Base-by-base conservation (phyloP, 2,113 vertebrate species). In the Recurvirostra avosetta region DNA sequence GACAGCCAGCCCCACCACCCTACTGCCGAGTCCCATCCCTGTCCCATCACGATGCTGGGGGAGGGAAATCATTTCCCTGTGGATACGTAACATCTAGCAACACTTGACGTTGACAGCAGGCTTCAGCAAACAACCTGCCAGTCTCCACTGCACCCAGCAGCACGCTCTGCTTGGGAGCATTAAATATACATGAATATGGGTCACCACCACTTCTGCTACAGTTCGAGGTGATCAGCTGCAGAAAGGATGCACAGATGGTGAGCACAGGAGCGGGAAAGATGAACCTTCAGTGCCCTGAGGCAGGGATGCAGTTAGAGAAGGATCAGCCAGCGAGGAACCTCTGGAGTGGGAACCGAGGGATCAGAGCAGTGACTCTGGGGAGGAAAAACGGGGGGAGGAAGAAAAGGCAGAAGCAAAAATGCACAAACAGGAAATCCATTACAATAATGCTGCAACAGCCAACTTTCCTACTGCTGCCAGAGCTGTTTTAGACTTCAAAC, bases 161-260 rank as follows among this genome's bases (percentile, higher is more conserved):
- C 40, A 17, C 18, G 2, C 56, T 52, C 41, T 41, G 32, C 9
- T 25, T 43, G 15, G 41, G 30, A 95, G 38, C 71, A 45, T 40
- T 27, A 55, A 62, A 79, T 9, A 81, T 15, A n/a, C 62, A 29
- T 1, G n/a, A 87, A 95, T 41, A 9, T 8, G 59, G 73, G 89
- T 81, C 91, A 93, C 5, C 71, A 14, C 3, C 0, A 1, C 61
- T 68, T 8, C 68, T 0, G 6, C 66, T 52, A 0, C 30, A 21
- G 84, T 1, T 22, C 0, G 2, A 58, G 77, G 68, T 11, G 47
- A 45, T 38, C 26, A 18, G 68, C 82, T 89, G 78, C 40, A 41
- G 58, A 15, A 52, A 61, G 58, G 67, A 18, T 2, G 26, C 36
- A 16, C 41, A 79, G 81, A 76, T 67, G 63, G 88, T 2, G 55